Base-by-base conservation (phyloP, 2,797 vertebrate species). In the Onychomys leucogaster region DNA sequence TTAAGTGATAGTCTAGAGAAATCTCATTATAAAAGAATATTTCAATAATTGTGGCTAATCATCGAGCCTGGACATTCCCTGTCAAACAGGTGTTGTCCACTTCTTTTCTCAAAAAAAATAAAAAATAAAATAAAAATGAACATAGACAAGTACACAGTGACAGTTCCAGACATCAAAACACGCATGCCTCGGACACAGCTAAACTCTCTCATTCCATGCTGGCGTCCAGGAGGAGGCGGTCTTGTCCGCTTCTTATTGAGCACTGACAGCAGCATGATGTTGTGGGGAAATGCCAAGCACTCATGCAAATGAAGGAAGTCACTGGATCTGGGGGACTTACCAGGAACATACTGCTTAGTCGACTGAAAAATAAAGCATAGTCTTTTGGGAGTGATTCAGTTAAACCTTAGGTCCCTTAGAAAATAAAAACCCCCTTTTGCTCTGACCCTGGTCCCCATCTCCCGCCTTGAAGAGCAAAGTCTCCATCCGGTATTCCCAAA, bases 361-460 rank as follows among this genome's bases (percentile, higher is more conserved):
- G 97, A 98, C 98, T 98, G 98, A 97, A 98, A 98, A 98, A 98
- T 86, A 98, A 98, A 98, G 96, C 97, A 98, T 49, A 98, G 81
- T 95, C 98, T 95, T 98, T 97, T 97, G 96, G 97, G 96, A 94
- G 89, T 97, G 95, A 98, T 93, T 93, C 89, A 82, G 91, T 98
- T 95, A 97, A 81, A 92, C n/a, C 76, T 95, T 63, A 95, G 3
- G 81, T 82, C 67, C 93, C 85, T 95, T 91, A 37, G 84, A 96
- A 82, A 94, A 96, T 2, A 11, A 32, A 61, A 95, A 96, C 76
- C 87, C 75, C 96, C 96, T 95, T 95, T 97, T 88, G 75, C 83
- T 96, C 87, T 57, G 41, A 82, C 65, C 61, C 80, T 41, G 46
- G 78, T 92, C 69, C 94, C 97, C 92, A 55, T 49, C 81, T 93